Conservation (phyloP, 2,797 vertebrate species). For the Scyliorhinus canicula region DNA sequence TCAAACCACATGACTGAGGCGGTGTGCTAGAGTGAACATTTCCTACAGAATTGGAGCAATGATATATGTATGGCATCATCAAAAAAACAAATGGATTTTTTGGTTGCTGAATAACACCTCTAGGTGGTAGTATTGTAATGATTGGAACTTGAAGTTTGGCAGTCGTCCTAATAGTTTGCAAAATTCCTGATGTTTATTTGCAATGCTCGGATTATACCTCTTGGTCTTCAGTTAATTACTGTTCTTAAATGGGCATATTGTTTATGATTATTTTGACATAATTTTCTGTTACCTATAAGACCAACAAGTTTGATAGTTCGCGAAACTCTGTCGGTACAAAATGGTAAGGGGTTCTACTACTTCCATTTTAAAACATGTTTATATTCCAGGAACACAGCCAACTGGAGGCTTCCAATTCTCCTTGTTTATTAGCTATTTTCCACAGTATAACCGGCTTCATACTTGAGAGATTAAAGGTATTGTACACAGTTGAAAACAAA, state of each 20-base stretch:
- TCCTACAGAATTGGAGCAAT: neutral
- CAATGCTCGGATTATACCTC: neutral
- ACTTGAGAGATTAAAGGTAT: neutral
- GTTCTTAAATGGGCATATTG: neutral
- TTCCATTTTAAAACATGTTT: neutral
- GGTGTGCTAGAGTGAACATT: neutral
- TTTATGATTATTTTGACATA: neutral
- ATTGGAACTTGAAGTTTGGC: neutral
- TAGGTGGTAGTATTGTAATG: slow-evolving; percentile 32
- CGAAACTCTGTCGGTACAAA: neutral
- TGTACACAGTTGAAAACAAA: neutral
- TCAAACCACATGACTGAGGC: neutral
- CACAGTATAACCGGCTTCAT: neutral
- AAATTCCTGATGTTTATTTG: neutral
- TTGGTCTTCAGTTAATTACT: neutral
- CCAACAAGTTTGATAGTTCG: neutral
- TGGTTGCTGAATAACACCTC: neutral
- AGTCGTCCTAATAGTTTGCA: neutral
- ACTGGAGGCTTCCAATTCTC: neutral
- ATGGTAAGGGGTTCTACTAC: neutral
- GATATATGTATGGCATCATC: neutral
- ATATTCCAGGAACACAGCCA: neutral
- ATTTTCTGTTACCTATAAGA: neutral
- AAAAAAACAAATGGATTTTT: neutral
- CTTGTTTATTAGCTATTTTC: neutral